phyloP scores from a whole-genome alignment of 2,888 invertebrate genomes.

The Brenthis daphne region DNA sequence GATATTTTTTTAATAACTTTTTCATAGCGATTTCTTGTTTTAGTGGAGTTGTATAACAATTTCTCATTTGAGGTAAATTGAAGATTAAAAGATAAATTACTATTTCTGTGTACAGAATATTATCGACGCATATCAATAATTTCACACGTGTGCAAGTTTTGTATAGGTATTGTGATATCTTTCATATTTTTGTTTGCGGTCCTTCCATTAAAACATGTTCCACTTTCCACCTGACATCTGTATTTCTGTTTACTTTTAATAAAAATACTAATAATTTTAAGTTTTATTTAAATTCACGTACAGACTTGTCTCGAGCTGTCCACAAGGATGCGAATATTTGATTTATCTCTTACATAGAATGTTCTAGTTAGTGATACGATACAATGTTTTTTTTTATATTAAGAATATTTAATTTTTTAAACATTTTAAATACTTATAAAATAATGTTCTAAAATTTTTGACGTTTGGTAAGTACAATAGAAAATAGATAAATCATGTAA shows the following conservation, averaged over 20 bases:
- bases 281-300: constrained; percentile 71
- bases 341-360: constrained; percentile 6
- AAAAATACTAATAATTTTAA: constrained; percentile 72
- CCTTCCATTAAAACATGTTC: constrained; percentile 37
- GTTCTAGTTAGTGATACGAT: constrained; percentile 6
- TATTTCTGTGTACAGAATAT: too few relatives aligned
- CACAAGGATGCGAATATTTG: constrained; percentile 7
- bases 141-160: constrained; percentile 1
- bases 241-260: constrained; percentile 67
- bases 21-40: too few relatives aligned
- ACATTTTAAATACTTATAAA: constrained; percentile 66
- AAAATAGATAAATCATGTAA: constrained; percentile 61
- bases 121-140: neutral
- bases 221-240: constrained; percentile 54
- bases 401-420: constrained; percentile 65
- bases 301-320: constrained; percentile 47
- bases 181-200: neutral
- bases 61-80: too few relatives aligned
- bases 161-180: constrained; percentile 7
- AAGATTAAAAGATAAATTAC: too few relatives aligned
- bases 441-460: constrained; percentile 64
- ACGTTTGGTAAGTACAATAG: constrained; percentile 67
- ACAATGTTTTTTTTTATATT: constrained; percentile 32
- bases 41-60: too few relatives aligned
- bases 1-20: too few relatives aligned